A percentile compares a stretch with the other conserved stretches of the same genome.
These are phyloP conservation scores for Xestia c-nigrum DNA, from an alignment of 2,888 invertebrate genomes.

Conservation along the genomic window DNA sequence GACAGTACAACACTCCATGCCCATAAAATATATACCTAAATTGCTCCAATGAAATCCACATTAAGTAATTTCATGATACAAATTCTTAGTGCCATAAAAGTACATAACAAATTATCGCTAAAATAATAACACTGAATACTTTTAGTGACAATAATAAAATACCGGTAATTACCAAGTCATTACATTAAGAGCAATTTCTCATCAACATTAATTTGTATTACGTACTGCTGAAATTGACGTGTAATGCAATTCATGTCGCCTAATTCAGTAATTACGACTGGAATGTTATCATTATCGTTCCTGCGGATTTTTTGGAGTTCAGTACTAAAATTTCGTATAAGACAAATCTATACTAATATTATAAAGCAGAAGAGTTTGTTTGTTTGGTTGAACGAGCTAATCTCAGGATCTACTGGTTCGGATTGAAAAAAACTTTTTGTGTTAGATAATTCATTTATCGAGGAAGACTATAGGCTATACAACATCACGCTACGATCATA, in stretches of 20 bases:
- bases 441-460: no score
- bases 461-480: no score
- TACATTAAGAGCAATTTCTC: slow-evolving; percentile 23
- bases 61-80: background rate
- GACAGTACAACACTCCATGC: background rate
- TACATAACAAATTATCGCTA: background rate
- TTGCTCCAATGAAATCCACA: background rate
- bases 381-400: no score
- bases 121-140: slow-evolving; percentile 24
- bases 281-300: background rate
- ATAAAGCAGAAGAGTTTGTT: no score
- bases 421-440: no score
- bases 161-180: slow-evolving; percentile 13
- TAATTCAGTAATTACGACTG: slow-evolving; percentile 1
- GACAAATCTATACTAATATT: no score
- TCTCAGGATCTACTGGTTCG: no score
- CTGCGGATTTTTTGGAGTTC: background rate
- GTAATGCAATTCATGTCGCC: slow-evolving; percentile 16
- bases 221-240: slow-evolving; percentile 22
- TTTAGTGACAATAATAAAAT: slow-evolving; percentile 38
- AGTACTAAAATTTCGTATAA: background rate
- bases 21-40: background rate
- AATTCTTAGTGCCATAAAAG: background rate
- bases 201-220: slow-evolving; percentile 33
- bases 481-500: no score